Percentiles rank a stretch among this genome's conserved stretches.
These are phyloP conservation scores for Arion vulgaris DNA, from an alignment of 1,140 invertebrate genomes.

Conservation along the genomic window DNA sequence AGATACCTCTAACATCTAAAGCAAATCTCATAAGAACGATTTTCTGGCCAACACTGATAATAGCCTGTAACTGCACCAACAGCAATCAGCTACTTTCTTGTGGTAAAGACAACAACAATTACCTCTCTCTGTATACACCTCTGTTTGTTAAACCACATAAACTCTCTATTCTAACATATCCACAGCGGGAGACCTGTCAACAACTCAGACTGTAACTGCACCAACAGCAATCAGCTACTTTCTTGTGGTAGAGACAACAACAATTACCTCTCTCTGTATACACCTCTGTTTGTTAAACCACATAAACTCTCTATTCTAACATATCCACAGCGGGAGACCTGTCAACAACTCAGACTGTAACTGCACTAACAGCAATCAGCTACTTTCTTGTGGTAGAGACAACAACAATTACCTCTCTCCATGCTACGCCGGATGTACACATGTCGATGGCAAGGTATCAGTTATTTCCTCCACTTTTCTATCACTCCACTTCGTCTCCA, in stretches of 20 bases:
- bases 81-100: background rate
- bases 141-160: too few relatives aligned
- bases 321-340: background rate
- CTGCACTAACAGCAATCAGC: background rate
- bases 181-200: background rate
- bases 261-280: constrained; percentile 11
- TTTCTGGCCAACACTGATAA: too few relatives aligned
- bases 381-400: constrained; percentile 10
- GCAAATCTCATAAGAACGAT: too few relatives aligned
- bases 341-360: background rate
- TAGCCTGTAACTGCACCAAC: background rate
- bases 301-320: too few relatives aligned
- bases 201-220: background rate
- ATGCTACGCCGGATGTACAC: background rate
- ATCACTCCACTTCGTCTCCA: too few relatives aligned
- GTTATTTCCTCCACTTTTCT: too few relatives aligned
- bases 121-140: too few relatives aligned
- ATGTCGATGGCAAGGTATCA: constrained; percentile 8
- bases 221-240: background rate
- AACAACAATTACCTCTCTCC: background rate
- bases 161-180: too few relatives aligned
- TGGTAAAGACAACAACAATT: background rate
- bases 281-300: too few relatives aligned
- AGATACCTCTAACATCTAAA: too few relatives aligned
- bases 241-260: background rate